Conservation (phyloP, 2,888 invertebrate genomes). For the Choreutis nemorana region DNA sequence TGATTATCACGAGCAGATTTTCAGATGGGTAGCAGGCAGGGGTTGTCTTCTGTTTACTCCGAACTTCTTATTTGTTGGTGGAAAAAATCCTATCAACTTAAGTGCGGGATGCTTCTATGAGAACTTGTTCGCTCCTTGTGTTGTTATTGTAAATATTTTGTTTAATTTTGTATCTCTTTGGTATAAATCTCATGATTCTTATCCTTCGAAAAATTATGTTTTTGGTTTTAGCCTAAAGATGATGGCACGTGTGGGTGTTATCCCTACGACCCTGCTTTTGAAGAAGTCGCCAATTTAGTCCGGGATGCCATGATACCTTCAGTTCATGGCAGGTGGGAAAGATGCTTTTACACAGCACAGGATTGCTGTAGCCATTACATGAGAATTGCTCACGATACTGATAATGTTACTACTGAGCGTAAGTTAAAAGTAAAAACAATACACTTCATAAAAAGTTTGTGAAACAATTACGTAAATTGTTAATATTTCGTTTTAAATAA, state of each 20-base stretch:
- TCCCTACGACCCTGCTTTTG: slow-evolving; percentile 48
- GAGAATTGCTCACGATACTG: too few relatives aligned
- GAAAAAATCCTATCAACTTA: slow-evolving; percentile 35
- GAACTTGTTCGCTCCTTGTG: slow-evolving; percentile 39
- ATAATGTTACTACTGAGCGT: too few relatives aligned
- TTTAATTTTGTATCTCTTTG: not conserved
- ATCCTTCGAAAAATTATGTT: slow-evolving; percentile 4
- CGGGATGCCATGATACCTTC: slow-evolving; percentile 33
- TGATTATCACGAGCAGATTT: slow-evolving; percentile 46
- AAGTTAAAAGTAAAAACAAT: too few relatives aligned
- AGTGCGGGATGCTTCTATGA: slow-evolving; percentile 40
- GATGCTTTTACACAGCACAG: slow-evolving; percentile 42
- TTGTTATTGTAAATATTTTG: slow-evolving; percentile 42
- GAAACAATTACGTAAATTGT: too few relatives aligned
- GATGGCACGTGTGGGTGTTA: slow-evolving; percentile 53
- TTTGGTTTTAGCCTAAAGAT: slow-evolving; percentile 29
- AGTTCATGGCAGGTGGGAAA: slow-evolving; percentile 47
- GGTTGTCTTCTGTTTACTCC: slow-evolving; percentile 51
- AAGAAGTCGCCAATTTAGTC: slow-evolving; percentile 34
- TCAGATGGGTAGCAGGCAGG: slow-evolving; percentile 49
- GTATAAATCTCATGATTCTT: too few relatives aligned
- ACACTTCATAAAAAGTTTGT: too few relatives aligned
- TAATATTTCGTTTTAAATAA: not conserved
- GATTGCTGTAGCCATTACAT: slow-evolving; percentile 49
- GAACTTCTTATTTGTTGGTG: slow-evolving; percentile 37